Conservation (phyloP, 2,888 invertebrate genomes). For the Heliconius ethilla region DNA sequence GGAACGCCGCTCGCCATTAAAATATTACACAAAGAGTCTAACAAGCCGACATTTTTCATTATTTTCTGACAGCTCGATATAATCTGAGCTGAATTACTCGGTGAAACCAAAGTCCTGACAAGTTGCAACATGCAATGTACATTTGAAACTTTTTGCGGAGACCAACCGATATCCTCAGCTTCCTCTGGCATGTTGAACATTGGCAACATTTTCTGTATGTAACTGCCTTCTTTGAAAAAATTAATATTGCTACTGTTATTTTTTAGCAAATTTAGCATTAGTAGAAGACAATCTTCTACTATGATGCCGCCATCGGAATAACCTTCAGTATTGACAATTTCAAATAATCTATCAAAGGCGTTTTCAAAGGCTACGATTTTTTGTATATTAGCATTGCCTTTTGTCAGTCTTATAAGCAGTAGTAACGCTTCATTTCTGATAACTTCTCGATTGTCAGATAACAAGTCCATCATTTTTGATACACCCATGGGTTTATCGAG, state of each 20-base stretch:
- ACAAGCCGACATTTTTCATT: slow-evolving; percentile 89
- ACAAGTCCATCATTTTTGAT: slow-evolving; percentile 97
- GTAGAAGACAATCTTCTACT: slow-evolving; percentile 97
- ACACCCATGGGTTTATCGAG: slow-evolving; percentile 97
- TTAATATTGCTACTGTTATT: slow-evolving; percentile 99
- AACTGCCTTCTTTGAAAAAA: slow-evolving; percentile 98
- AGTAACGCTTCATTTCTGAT: slow-evolving; percentile 96
- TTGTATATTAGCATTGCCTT: slow-evolving; percentile 97
- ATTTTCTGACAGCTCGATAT: slow-evolving; percentile 92
- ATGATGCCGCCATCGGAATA: slow-evolving; percentile 98
- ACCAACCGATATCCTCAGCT: slow-evolving; percentile 90
- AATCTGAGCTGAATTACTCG: slow-evolving; percentile 94
- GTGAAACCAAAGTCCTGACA: slow-evolving; percentile 94
- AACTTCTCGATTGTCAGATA: slow-evolving; percentile 96
- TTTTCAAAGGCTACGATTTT: slow-evolving; percentile 99
- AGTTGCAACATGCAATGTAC: slow-evolving; percentile 95
- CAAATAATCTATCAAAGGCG: slow-evolving; percentile 97
- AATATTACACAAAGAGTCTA: slow-evolving; percentile 88
- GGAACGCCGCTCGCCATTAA: slow-evolving; percentile 98
- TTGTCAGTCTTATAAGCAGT: slow-evolving; percentile 94
- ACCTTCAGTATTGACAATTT: slow-evolving; percentile 95
- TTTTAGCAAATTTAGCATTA: slow-evolving; percentile 95
- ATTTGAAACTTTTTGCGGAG: slow-evolving; percentile 96
- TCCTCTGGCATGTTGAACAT: slow-evolving; percentile 92
- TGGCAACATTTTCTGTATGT: slow-evolving; percentile 93